Base-by-base conservation (phyloP, 2,113 vertebrate genomes). In the Eptatretus burgeri region DNA sequence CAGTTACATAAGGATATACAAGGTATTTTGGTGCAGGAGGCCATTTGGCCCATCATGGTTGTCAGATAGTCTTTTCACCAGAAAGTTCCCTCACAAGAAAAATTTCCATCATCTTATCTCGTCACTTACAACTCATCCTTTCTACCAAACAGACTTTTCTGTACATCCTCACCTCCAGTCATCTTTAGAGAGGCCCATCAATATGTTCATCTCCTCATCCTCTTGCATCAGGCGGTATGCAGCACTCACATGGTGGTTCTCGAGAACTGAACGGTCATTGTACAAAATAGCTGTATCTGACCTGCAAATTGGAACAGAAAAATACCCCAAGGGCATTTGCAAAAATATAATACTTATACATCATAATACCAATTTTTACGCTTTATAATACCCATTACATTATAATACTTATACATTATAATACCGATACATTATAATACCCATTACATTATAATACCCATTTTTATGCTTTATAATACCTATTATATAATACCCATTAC, bases 151-250 rank as follows among this genome's bases (percentile, higher is more conserved):
- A 41, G 27, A 41, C 27, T 5, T 7, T 41, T 41, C 27, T 41
- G 7, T 41, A 41, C 27, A 41, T 41, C 53, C 75, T 76, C 71
- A 93, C 91, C 91, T 83, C 91, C 91, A 98, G 73, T 98, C 91
- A 65, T 95, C 89, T 75, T 93, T 98, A 69, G 79, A 81, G 73
- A 98, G 76, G 74, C 93, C 93, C 68, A 76, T 65, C 70, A 98
- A 73, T 69, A 98, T 87, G 72, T 98, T 98, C 84, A 93, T 95
- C 68, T 98, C 91, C 19, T 60, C 56, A 12, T 94, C 89, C 50
- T 95, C 87, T 63, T 85, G 87, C 89, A 98, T 88, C 66, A 95
- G 80, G 67, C 78, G 82, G 71, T 98, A 95, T 70, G 89, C 89
- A 60, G 91, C 87, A 66, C 89, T 94, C 64, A 98, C 85, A 12